These are phyloP conservation scores for Listronotus oregonensis DNA, from an alignment of 1,140 invertebrate genomes.

Conservation along the genomic window DNA sequence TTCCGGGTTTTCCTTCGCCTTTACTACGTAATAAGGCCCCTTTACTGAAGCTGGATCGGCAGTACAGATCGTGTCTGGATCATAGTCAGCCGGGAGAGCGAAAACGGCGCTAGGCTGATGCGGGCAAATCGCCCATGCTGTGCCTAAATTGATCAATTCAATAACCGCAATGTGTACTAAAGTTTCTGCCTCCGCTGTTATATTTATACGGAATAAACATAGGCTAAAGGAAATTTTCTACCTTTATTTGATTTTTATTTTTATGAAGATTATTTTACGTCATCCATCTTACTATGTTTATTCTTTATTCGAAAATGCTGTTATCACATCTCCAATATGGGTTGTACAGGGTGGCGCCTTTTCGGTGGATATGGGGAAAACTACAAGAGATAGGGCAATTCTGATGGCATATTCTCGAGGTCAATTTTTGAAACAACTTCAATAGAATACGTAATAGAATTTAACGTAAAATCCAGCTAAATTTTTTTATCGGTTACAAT, in stretches of 20 bases:
- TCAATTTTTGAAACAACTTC: too few relatives aligned
- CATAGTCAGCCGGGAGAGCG: slow-evolving; percentile 40
- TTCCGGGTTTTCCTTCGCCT: slow-evolving; percentile 50
- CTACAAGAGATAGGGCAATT: too few relatives aligned
- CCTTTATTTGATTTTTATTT: slow-evolving; percentile 31
- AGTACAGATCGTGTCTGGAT: slow-evolving; percentile 51
- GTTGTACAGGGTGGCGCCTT: too few relatives aligned
- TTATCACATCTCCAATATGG: too few relatives aligned
- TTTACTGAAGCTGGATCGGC: slow-evolving; percentile 46
- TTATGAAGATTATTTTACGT: background rate
- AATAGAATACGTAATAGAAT: too few relatives aligned
- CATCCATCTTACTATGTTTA: background rate
- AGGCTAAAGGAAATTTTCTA: slow-evolving; percentile 18
- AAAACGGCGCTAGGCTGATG: slow-evolving; percentile 42
- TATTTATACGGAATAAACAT: slow-evolving; percentile 47
- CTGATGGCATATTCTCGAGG: too few relatives aligned
- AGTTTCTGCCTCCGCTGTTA: slow-evolving; percentile 52
- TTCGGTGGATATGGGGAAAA: background rate
- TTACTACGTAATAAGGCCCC: slow-evolving; percentile 55
- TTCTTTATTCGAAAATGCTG: too few relatives aligned
- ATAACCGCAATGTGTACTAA: slow-evolving; percentile 56
- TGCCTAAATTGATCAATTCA: slow-evolving; percentile 57
- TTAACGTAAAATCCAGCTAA: too few relatives aligned
- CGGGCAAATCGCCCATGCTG: slow-evolving; percentile 51
- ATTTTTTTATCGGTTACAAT: too few relatives aligned